Base-by-base conservation (phyloP, 1,140 invertebrate genomes). In the Nautilus pompilius region DNA sequence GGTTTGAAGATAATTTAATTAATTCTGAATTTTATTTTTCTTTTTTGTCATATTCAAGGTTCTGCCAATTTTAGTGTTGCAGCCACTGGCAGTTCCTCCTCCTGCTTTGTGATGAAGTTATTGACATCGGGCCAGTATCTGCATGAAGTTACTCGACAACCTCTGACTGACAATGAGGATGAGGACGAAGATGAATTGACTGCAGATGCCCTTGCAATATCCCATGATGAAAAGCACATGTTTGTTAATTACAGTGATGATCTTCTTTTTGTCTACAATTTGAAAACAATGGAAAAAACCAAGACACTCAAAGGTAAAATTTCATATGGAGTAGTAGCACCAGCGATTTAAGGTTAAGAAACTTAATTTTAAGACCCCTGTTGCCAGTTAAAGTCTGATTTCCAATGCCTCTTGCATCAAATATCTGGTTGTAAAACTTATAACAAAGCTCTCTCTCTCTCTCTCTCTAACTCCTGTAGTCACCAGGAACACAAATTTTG, bases 141-240 rank as follows among this genome's bases (percentile, higher is more conserved):
- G 57, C 54, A 54, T 20, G 46, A 34, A 22, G 48, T 62, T 17
- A 30, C 13, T 2, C 17, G 5, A n/a, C n/a, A n/a, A n/a, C n/a
- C n/a, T n/a, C n/a, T n/a, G n/a, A n/a, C n/a, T n/a, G n/a, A n/a
- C n/a, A n/a, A n/a, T 2, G 63, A 63, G 5, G 64, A 62, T 32
- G 66, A 60, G 32, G 66, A 71, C 22, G 53, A 58, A 8, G 61
- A 63, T 15, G 66, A 68, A 4, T 62, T 60, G 22, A 62, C 55
- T 28, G 49, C 68, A n/a, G 69, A 71, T 17, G 66, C 63, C 17
- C 20, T 71, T 5, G 58, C 61, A n/a, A 70, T 70, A 17, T 54
- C 58, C 33, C 56, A 59, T 2, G 66, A 65, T 17, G 60, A 65
- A 33, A 65, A 36, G 58, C 3, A 45, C 24, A 46, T 45, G 45